phyloP scores from a whole-genome alignment of 1,140 invertebrate species.

The Drosophila paulistorum region DNA sequence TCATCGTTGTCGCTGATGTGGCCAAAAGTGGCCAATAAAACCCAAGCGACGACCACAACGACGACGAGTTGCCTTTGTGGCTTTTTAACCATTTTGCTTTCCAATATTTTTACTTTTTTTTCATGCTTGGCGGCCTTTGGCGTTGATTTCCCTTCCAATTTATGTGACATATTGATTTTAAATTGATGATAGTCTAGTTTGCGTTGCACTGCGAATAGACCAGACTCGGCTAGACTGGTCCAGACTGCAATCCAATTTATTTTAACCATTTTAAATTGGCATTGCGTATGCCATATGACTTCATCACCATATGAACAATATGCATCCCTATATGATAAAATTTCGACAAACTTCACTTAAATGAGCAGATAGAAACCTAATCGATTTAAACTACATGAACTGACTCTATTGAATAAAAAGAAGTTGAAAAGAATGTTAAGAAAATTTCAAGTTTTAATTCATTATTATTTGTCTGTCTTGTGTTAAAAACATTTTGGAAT shows the following conservation, averaged over 20 bases:
- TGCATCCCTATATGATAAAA: slow-evolving; percentile 35
- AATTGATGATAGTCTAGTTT: slow-evolving; percentile 83
- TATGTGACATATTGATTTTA: slow-evolving; percentile 83
- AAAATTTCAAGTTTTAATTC: too few species aligned
- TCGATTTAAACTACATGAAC: too few species aligned
- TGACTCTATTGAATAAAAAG: too few species aligned
- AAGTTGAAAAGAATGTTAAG: too few species aligned
- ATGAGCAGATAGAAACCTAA: too few species aligned
- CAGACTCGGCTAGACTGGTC: not conserved
- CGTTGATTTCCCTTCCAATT: slow-evolving; percentile 83
- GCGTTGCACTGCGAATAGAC: slow-evolving; percentile 24
- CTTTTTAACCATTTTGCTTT: slow-evolving; percentile 58
- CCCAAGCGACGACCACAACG: slow-evolving; percentile 53
- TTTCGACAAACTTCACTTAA: too few species aligned
- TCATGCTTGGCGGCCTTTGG: slow-evolving; percentile 47
- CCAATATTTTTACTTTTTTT: slow-evolving; percentile 30
- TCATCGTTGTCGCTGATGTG: slow-evolving; percentile 81
- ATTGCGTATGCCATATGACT: slow-evolving; percentile 55
- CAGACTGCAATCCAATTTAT: slow-evolving; percentile 64
- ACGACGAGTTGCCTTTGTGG: slow-evolving; percentile 52
- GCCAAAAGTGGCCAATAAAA: slow-evolving; percentile 82
- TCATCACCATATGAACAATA: slow-evolving; percentile 41
- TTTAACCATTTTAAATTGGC: slow-evolving; percentile 75
- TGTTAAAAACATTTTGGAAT: too few species aligned
- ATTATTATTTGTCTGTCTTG: too few species aligned